These are phyloP conservation scores for Drosophila biarmipes DNA, from an alignment of 1,140 invertebrate genomes.

Conservation along the genomic window DNA sequence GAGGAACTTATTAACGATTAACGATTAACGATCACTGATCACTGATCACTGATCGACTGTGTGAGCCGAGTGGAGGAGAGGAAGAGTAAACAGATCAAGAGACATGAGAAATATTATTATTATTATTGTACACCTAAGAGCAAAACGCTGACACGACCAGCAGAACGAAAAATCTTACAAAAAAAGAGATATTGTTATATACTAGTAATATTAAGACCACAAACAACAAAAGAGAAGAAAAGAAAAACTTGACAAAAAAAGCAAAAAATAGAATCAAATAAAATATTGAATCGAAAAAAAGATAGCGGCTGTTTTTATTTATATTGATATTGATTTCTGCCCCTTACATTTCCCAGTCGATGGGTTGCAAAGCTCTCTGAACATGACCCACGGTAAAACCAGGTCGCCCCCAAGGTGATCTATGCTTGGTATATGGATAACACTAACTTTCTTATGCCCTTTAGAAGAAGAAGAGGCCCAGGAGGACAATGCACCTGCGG, in stretches of 20 bases:
- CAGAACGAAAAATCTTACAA: conserved; percentile 81
- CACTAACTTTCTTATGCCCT: conserved; percentile 17
- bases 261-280: conserved; percentile 82
- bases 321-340: background rate
- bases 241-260: conserved; percentile 75
- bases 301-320: conserved; percentile 4
- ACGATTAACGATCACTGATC: too few relatives aligned
- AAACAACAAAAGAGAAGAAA: conserved; percentile 75
- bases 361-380: conserved; percentile 1
- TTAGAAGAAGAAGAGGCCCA: conserved; percentile 80
- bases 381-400: conserved; percentile 33
- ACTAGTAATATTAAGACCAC: conserved; percentile 81
- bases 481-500: conserved; percentile 76
- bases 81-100: conserved; percentile 77
- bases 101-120: conserved; percentile 80
- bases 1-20: conserved; percentile 70
- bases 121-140: conserved; percentile 81
- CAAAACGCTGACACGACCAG: conserved; percentile 84
- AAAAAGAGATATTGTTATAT: conserved; percentile 84
- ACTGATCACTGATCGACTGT: too few relatives aligned
- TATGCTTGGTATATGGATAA: background rate
- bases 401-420: conserved; percentile 8
- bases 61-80: conserved; percentile 52
- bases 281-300: conserved; percentile 82
- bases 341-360: background rate